Evolutionary conservation across 1,140 invertebrate genomes (phyloP), one percentile per base, ranked within the genome.

Genomic region (Drosophila repletoides): DNA sequence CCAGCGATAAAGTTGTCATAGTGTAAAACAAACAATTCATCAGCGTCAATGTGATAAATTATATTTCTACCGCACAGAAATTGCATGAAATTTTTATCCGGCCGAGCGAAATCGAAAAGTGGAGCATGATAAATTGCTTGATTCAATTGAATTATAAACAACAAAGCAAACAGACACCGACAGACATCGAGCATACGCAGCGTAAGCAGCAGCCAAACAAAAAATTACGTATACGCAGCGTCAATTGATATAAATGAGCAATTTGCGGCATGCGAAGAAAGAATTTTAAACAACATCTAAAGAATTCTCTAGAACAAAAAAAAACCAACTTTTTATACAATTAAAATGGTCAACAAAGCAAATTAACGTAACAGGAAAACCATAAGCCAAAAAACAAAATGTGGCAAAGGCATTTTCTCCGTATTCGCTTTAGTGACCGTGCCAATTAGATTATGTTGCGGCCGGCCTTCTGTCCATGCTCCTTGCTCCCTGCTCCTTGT

Each of bases 11-110:
- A 83, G 79, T 79, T 83, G 79, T 84, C 79, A 83, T 83, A 84
- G 79, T 83, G 79, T 74, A 53, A 79, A 71, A 73, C 79, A 67
- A 83, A 83, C 79, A 84, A 83, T 83, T 83, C 79, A 83, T 83
- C 79, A 83, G 79, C 79, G 79, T 83, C 79, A 83, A 84, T 83
- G 79, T 83, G 79, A 83, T 83, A 83, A 83, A 83, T 83, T 83
- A 83, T 83, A 55, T 59, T 72, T 71, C 66, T 33, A 84, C 74
- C 74, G 52, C 74, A 63, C 69, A 33, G 56, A 83, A 83, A 84
- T 79, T 83, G 74, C 49, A 60, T 40, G 36, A 74, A 74, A 77
- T 84, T 83, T 84, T 83, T 83, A 73, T 76, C 34, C 63, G 40
- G 12, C 49, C 22, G 29, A 21, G 38, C 22, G 12, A 66, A 36